Conservation (phyloP, 1,140 invertebrate species). For the Adelges cooleyi region DNA sequence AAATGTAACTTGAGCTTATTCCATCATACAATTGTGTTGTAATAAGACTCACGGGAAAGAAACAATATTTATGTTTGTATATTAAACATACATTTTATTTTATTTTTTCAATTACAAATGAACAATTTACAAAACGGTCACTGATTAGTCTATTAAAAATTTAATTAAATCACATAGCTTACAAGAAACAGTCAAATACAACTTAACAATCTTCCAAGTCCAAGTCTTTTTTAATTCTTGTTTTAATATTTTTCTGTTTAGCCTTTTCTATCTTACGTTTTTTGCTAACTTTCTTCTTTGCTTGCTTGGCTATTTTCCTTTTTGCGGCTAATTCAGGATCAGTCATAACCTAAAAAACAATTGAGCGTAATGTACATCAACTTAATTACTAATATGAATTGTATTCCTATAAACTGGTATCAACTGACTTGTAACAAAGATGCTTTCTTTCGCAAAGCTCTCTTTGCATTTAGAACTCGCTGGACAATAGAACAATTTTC, state of each 20-base stretch:
- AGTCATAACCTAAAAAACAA: conserved; percentile 46
- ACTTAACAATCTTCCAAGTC: conserved; percentile 13
- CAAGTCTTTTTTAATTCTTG: conserved; percentile 34
- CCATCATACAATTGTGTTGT: no score
- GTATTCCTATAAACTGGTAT: no score
- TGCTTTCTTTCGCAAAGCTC: conserved; percentile 52
- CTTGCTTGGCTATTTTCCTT: conserved; percentile 60
- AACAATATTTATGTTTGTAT: no score
- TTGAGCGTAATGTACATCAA: neutral
- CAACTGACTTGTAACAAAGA: conserved; percentile 43
- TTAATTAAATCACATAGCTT: no score
- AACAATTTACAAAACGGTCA: no score
- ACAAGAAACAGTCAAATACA: neutral
- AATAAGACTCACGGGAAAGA: no score
- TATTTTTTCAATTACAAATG: no score
- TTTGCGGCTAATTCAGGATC: conserved; percentile 65
- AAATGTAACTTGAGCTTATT: no score
- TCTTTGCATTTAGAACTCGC: conserved; percentile 47
- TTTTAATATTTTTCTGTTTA: conserved; percentile 40
- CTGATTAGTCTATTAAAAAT: no score
- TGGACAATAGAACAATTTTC: conserved; percentile 46
- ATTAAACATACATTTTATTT: no score
- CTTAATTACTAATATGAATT: no score
- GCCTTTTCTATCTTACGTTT: conserved; percentile 52
- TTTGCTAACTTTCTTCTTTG: conserved; percentile 61